These are phyloP conservation scores for Drosophila varians DNA, from an alignment of 1,140 invertebrate species.

Conservation along the genomic window DNA sequence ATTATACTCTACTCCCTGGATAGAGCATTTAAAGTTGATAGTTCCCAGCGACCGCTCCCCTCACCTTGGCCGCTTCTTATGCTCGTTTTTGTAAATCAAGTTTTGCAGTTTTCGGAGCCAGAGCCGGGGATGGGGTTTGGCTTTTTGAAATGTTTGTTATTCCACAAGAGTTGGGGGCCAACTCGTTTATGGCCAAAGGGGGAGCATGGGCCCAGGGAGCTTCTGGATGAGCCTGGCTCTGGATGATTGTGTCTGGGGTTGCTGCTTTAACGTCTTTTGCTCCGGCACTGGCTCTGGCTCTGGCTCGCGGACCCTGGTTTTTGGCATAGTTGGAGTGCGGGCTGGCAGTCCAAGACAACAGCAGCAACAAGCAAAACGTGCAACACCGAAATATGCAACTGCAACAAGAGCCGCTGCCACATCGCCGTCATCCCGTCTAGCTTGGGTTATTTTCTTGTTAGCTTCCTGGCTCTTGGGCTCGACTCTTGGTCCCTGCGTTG, in stretches of 20 bases:
- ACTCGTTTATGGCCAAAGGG: constrained; percentile 59
- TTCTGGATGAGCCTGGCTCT: constrained; percentile 35
- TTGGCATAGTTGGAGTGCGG: constrained; percentile 74
- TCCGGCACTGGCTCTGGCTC: too few relatives aligned
- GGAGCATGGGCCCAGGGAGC: constrained; percentile 4
- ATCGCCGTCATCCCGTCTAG: constrained; percentile 74
- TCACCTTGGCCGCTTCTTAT: constrained; percentile 1
- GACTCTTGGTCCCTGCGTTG: constrained; percentile 31
- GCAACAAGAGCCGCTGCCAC: constrained; percentile 53
- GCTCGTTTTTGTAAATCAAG: constrained; percentile 71
- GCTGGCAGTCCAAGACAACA: constrained; percentile 30
- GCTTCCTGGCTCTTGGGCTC: constrained; percentile 22
- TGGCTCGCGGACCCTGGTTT: constrained; percentile 32
- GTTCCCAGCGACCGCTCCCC: constrained; percentile 5
- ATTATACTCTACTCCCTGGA: not conserved
- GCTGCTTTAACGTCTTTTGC: constrained; percentile 41
- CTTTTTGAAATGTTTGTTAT: constrained; percentile 71
- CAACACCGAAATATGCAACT: constrained; percentile 54
- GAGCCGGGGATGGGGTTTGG: not conserved
- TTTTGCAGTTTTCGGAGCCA: constrained; percentile 56
- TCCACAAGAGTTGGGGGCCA: constrained; percentile 63
- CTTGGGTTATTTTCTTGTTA: constrained; percentile 70
- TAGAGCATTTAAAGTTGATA: constrained; percentile 59
- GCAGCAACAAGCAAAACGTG: constrained; percentile 52
- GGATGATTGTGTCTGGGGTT: constrained; percentile 29